phyloP scores from a whole-genome alignment of 2,888 invertebrate species.

The Thecocarcelia acutangulata region DNA sequence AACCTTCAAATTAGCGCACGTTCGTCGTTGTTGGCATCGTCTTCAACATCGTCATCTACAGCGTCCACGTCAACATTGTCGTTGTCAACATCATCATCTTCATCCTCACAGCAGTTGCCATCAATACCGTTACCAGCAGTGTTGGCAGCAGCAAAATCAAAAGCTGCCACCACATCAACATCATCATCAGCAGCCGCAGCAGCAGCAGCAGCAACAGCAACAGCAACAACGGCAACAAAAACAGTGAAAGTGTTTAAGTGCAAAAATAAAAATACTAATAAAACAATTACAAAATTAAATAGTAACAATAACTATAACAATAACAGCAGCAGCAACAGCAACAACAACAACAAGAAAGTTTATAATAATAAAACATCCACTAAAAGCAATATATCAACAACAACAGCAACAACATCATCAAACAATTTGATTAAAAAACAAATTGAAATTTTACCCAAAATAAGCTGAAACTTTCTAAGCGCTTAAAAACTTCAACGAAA shows the following conservation, averaged over 20 bases:
- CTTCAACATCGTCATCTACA: neutral
- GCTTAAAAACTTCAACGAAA: neutral
- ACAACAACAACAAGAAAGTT: slow-evolving; percentile 59
- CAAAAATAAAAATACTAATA: slow-evolving; percentile 62
- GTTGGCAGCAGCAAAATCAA: slow-evolving; percentile 23
- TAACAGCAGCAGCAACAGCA: slow-evolving; percentile 70
- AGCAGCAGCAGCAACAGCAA: slow-evolving; percentile 32
- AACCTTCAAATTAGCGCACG: slow-evolving; percentile 6
- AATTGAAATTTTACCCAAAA: slow-evolving; percentile 65
- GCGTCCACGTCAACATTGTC: neutral
- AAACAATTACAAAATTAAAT: slow-evolving; percentile 64
- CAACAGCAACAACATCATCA: slow-evolving; percentile 68
- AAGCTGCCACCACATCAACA: slow-evolving; percentile 26
- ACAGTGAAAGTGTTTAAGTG: slow-evolving; percentile 70
- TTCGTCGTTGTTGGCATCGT: neutral
- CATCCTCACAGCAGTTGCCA: slow-evolving; percentile 11
- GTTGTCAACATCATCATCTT: slow-evolving; percentile 1
- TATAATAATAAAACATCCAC: slow-evolving; percentile 55
- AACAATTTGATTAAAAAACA: slow-evolving; percentile 69
- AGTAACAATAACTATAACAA: slow-evolving; percentile 63
- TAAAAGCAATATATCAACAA: slow-evolving; percentile 65
- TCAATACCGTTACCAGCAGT: slow-evolving; percentile 28
- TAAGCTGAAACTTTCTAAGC: slow-evolving; percentile 66
- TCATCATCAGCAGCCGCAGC: slow-evolving; percentile 19
- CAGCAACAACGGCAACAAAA: slow-evolving; percentile 25